Evolutionary conservation across 2,888 invertebrate species (phyloP).

Genomic region (Rhaphigaster nebulosa): DNA sequence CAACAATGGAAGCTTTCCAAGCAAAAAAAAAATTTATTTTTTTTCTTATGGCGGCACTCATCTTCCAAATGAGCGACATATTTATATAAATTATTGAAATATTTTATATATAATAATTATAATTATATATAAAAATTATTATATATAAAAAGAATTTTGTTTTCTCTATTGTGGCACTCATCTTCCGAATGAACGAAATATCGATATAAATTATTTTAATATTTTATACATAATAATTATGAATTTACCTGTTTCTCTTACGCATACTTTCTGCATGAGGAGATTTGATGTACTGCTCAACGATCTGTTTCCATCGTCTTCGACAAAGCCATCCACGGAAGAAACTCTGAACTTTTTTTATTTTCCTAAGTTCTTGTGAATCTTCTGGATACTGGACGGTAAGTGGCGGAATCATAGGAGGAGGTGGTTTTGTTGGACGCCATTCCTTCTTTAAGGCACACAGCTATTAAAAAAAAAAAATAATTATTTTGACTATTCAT

Average conservation of each 20-base stretch:
- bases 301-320: constrained; percentile 93
- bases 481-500: neutral
- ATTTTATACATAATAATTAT: neutral
- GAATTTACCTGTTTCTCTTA: constrained; percentile 83
- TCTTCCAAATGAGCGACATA: too few species aligned
- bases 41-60: too few species aligned
- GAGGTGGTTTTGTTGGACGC: constrained; percentile 71
- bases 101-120: too few species aligned
- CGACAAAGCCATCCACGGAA: constrained; percentile 94
- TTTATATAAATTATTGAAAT: too few species aligned
- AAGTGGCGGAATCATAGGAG: constrained; percentile 62
- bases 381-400: constrained; percentile 74
- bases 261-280: constrained; percentile 95
- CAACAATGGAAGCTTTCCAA: too few species aligned
- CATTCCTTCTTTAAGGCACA: constrained; percentile 86
- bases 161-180: too few species aligned
- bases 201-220: neutral
- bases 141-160: too few species aligned
- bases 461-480: constrained; percentile 73
- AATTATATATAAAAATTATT: too few species aligned
- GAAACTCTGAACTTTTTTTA: constrained; percentile 91
- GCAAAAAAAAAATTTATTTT: too few species aligned
- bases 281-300: constrained; percentile 93
- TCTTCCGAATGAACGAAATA: too few species aligned
- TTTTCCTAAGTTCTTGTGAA: constrained; percentile 85